A percentile compares a stretch with the other conserved stretches of the same genome.
Evolutionary conservation across 2,797 vertebrate species (phyloP).

Genomic region (Anabas testudineus): DNA sequence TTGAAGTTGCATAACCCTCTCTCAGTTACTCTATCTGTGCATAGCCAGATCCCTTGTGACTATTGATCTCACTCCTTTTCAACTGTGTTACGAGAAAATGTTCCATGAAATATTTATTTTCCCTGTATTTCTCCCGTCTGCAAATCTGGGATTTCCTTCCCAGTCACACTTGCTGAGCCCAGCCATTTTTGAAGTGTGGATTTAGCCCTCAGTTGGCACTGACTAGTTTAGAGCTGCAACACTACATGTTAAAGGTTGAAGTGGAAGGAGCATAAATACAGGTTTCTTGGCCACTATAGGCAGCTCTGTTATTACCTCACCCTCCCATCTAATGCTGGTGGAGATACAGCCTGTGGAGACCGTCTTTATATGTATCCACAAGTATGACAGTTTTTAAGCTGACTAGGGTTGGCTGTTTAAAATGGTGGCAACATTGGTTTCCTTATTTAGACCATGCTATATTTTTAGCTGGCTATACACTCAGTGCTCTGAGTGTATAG

Average conservation of each 20-base stretch:
- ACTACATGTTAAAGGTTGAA: conserved; percentile 64
- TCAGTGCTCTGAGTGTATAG: too few relatives aligned
- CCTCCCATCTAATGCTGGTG: conserved; percentile 21
- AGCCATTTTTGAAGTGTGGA: conserved; percentile 49
- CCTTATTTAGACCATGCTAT: conserved; percentile 8
- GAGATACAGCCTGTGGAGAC: conserved; percentile 15
- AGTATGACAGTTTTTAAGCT: not conserved
- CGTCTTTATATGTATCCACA: too few relatives aligned
- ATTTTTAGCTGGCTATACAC: conserved; percentile 8
- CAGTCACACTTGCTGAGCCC: conserved; percentile 72
- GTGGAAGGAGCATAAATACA: conserved; percentile 50
- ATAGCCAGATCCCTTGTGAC: conserved; percentile 49
- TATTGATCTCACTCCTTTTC: conserved; percentile 64
- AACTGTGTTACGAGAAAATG: conserved; percentile 56
- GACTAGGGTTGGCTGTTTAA: not conserved
- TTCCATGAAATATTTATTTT: conserved; percentile 73
- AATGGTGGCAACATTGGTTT: not conserved
- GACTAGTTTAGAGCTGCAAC: conserved; percentile 51
- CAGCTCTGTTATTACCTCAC: conserved; percentile 32
- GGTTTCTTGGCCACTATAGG: conserved; percentile 27
- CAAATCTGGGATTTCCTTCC: conserved; percentile 53
- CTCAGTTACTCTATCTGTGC: conserved; percentile 38
- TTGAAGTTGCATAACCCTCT: conserved; percentile 27
- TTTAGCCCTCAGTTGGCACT: conserved; percentile 49
- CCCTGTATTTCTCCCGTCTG: conserved; percentile 35